phyloP scores from a whole-genome alignment of 2,113 vertebrate species.

The Brachypteracias leptosomus region DNA sequence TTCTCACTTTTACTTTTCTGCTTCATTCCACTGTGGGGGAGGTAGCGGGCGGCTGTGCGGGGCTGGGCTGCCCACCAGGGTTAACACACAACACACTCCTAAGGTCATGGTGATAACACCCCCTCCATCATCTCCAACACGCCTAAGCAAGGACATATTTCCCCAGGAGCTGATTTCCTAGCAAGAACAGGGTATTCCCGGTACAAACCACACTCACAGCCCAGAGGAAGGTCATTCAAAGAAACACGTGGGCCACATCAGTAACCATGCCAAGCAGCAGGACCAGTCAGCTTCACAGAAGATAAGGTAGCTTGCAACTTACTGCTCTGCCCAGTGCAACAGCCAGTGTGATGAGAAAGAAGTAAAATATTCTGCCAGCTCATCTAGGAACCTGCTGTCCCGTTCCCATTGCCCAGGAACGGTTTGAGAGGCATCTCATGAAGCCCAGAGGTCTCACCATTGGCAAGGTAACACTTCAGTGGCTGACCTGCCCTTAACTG shows the following conservation, averaged over 20 bases:
- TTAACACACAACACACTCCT: background rate
- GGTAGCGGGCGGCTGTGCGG: accelerated
- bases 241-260: background rate
- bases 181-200: background rate
- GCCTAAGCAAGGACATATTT: background rate
- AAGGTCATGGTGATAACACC: background rate
- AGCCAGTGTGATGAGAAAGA: background rate
- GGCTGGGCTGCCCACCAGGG: background rate
- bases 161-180: background rate
- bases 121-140: background rate
- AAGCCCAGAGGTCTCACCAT: background rate
- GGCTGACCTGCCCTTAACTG: background rate
- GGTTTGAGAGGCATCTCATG: background rate
- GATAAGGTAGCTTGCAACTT: background rate
- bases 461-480: background rate
- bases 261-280: background rate
- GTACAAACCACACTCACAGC: background rate
- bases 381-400: background rate
- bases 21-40: background rate
- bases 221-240: conserved; percentile 23
- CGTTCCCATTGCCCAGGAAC: background rate
- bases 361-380: background rate
- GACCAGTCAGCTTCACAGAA: background rate
- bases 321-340: background rate
- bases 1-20: background rate